Evolutionary conservation across 2,888 invertebrate genomes (phyloP), one percentile per base, ranked within the genome.

Genomic region (Diplolepis rosae): DNA sequence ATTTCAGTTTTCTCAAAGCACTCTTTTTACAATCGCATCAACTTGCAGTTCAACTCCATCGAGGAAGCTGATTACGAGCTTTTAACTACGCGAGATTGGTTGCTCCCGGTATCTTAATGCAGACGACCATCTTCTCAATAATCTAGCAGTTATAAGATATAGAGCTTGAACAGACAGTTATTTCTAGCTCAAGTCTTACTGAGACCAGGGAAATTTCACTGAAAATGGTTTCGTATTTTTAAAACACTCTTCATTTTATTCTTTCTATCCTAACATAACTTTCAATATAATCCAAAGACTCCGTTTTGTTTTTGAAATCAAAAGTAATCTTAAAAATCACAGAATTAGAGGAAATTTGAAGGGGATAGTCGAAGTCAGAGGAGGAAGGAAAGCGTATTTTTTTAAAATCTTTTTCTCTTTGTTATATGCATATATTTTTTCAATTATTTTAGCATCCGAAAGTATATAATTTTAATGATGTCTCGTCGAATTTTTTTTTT

Each of bases 41-140:
- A 56, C 18, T 32, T 35, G 22, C 56, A 35, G 22, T 56, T 35
- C 35, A 56, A 68, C 42, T 39, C 28, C 13, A 65, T 56, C 30
- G 51, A 48, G 68, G 51, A 35, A 51, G 48, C 56, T 65, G 61
- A 71, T 73, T 73, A 75, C 70, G 75, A 75, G 69, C 71, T 67
- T 32, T 45, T 18, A 56, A 56, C 61, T 68, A 73, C 71, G 75
- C 73, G 75, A 73, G 22, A 65, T 32, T 32, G 7, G 32, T 11
- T 32, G 32, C 32, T 9, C 32, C 32, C 11, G 48, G 22, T 22
- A 11, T 48, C 22, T 22, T 48, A 48, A 48, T n/a, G n/a, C n/a
- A n/a, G n/a, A n/a, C 22, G 48, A 22, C 22, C 48, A 48, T 22
- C 22, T 42, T 15, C 22, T 48, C 48, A 48, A 48, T 9, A 9